These are phyloP conservation scores for Chaitophorus viminalis DNA, from an alignment of 2,888 invertebrate genomes.

Conservation along the genomic window DNA sequence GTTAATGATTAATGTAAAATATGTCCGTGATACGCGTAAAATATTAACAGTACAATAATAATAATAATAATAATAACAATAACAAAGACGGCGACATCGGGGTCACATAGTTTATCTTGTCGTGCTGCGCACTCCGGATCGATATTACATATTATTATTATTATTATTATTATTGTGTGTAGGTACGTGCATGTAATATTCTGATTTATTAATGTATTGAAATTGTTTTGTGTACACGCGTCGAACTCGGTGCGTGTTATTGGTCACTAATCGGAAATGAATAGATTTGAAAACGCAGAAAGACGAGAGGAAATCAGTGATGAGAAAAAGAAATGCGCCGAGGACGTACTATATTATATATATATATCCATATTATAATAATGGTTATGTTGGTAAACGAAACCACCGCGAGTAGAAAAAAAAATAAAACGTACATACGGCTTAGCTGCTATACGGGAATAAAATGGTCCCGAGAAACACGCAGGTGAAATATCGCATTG, in stretches of 20 bases:
- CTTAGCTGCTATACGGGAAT: not conserved
- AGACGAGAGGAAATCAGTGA: not conserved
- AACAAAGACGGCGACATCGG: not conserved
- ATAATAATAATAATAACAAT: not conserved
- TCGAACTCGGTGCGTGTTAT: not conserved
- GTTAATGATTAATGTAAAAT: slow-evolving; percentile 44
- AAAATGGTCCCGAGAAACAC: not conserved
- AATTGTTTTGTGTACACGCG: slow-evolving; percentile 1
- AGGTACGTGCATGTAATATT: not conserved
- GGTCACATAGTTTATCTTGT: slow-evolving; percentile 44
- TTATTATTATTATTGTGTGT: no score
- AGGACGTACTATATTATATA: not conserved
- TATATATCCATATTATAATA: no score
- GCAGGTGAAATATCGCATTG: not conserved
- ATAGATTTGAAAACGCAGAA: no score
- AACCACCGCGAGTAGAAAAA: not conserved
- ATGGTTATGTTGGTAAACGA: no score
- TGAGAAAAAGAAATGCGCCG: not conserved
- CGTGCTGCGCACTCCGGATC: not conserved
- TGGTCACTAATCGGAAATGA: not conserved
- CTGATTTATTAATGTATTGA: slow-evolving; percentile 28
- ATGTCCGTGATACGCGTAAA: slow-evolving; percentile 13
- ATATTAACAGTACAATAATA: slow-evolving; percentile 29
- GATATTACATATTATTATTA: slow-evolving; percentile 1
- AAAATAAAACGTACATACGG: no score